Percentiles rank a stretch among this genome's conserved stretches.
Evolutionary conservation across 1,140 invertebrate species (phyloP).

Genomic region (Pantala flavescens): DNA sequence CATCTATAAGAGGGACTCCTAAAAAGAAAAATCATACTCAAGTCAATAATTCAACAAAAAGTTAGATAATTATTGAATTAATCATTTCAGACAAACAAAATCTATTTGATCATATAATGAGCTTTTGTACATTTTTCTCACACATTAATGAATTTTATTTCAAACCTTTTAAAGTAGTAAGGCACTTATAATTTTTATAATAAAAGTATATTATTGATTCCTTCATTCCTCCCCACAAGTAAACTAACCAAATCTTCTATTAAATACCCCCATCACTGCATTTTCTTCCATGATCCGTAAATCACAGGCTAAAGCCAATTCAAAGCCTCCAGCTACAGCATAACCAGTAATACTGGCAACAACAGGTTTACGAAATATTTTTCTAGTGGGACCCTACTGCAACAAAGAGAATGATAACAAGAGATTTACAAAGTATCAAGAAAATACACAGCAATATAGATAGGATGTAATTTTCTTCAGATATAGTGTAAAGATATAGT

Average conservation of each 20-base stretch:
- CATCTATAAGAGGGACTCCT: constrained; percentile 76
- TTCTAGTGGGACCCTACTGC: constrained; percentile 46
- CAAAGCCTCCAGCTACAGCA: constrained; percentile 79
- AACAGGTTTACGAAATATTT: constrained; percentile 66
- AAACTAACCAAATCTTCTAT: constrained; percentile 70
- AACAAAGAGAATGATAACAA: constrained; percentile 15
- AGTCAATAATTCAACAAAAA: no score
- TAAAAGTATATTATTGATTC: no score
- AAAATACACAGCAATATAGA: no score
- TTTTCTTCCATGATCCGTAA: constrained; percentile 75
- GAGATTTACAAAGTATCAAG: constrained; percentile 5
- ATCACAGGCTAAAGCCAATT: constrained; percentile 84
- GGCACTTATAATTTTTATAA: no score
- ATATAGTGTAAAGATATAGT: no score
- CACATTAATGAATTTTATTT: no score
- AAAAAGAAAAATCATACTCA: neutral
- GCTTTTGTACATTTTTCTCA: no score
- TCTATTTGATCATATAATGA: no score
- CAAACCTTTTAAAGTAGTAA: no score
- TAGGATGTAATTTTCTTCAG: no score
- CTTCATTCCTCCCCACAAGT: constrained; percentile 25
- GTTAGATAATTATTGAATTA: no score
- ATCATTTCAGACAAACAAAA: no score
- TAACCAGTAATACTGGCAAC: constrained; percentile 78
- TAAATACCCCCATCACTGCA: constrained; percentile 70